Evolutionary conservation across 2,888 invertebrate genomes (phyloP), one percentile per base, ranked within the genome.

Genomic region (Neuroscelio doddi): DNA sequence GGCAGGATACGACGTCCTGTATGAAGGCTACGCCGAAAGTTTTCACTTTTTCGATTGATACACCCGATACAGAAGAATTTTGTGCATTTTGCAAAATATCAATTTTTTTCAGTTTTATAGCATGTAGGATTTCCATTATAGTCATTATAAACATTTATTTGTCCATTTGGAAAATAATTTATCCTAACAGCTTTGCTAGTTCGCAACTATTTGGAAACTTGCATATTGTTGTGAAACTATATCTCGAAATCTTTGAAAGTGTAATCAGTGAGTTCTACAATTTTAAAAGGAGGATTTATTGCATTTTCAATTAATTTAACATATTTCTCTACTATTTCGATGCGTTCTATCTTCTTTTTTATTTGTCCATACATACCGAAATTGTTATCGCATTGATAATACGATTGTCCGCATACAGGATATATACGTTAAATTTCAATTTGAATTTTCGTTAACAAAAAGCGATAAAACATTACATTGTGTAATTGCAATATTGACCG

Each of bases 371-470:
- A 68, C 9, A 53, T n/a, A 4, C 68, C 65, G 27, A 68, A 62
- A 38, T 69, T 69, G 9, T 34, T 15, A 42, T 69, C 62, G 24
- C 67, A 64, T 24, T 42, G 51, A 38, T 44, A 56, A 38, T 56
- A 64, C 3, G 56, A 69, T 52, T 67, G 67, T 7, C 67, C 68
- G n/a, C 64, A 46, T 9, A 67, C 58, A 2, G 55, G 67, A 47
- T 56, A 69, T 7, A 61, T 10, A 29, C 64, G 62, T 5, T 24
- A 21, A 24, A 67, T 55, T 45, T 55, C 26, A 1, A 53, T 32
- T 41, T 58, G 39, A 9, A 51, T 41, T 9, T 29, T 38, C 50
- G 34, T 44, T 1, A 61, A 55, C 17, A 69, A 30, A 8, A 59
- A n/a, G 17, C 57, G 62, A 12, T 64, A 16, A 44, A 64, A 68